Percentiles rank a stretch among this genome's conserved stretches.
These are phyloP conservation scores for Athetis lepigone DNA, from an alignment of 2,888 invertebrate genomes.

Conservation along the genomic window DNA sequence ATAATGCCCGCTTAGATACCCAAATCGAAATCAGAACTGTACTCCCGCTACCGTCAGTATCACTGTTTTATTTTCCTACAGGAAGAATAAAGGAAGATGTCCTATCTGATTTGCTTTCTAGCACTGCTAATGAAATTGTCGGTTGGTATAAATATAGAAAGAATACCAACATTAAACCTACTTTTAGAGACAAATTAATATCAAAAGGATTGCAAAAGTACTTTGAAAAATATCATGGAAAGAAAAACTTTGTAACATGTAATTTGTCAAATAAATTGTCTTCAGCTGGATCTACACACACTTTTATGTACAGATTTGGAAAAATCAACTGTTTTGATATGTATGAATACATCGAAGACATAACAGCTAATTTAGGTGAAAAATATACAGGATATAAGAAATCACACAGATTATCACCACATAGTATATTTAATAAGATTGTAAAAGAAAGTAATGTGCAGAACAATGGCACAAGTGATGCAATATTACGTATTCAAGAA, in stretches of 20 bases:
- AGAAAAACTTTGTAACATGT: constrained; percentile 92
- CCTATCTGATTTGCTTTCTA: constrained; percentile 87
- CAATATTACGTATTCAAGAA: constrained; percentile 84
- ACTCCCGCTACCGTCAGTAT: constrained; percentile 90
- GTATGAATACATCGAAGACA: constrained; percentile 89
- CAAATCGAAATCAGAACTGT: constrained; percentile 91
- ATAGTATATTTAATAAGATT: constrained; percentile 84
- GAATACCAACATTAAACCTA: constrained; percentile 89
- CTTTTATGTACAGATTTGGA: constrained; percentile 91
- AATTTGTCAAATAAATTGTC: constrained; percentile 90
- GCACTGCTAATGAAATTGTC: constrained; percentile 90
- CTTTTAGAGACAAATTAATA: constrained; percentile 91
- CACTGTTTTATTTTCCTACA: constrained; percentile 90
- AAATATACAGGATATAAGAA: constrained; percentile 87
- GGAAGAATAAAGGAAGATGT: constrained; percentile 91
- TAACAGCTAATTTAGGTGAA: constrained; percentile 90
- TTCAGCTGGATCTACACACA: constrained; percentile 90
- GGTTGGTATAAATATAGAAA: constrained; percentile 93
- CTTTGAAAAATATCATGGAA: constrained; percentile 88
- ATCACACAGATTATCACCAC: constrained; percentile 74
- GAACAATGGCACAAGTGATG: constrained; percentile 80
- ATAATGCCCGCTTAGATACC: constrained; percentile 91
- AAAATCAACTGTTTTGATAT: constrained; percentile 89
- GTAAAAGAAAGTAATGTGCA: constrained; percentile 83
- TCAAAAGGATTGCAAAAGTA: constrained; percentile 91